Base-by-base conservation (phyloP, 2,797 vertebrate genomes). In the Micromesistius poutassou region DNA sequence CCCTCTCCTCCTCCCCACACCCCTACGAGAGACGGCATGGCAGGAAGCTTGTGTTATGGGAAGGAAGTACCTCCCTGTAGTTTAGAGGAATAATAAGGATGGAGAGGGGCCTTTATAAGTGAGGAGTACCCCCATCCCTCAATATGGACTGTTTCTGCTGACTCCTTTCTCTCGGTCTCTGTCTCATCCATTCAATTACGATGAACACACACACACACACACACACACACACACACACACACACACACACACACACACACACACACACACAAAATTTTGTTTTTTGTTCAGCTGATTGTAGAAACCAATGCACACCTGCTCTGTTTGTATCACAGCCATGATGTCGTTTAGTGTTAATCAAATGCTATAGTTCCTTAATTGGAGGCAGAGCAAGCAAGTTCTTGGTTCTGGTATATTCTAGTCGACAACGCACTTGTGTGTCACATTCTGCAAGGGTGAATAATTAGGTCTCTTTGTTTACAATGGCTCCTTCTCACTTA, bases 1-100 rank as follows among this genome's bases (percentile, higher is more conserved):
- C 30, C 19, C 16, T 3, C 30, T 22, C 31, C 22, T 33, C 22
- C 4, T 73, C 22, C 35, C 72, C 22, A 30, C 36, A 14, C n/a
- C 33, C 35, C 33, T n/a, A 82, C 36, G 85, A 83, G 87, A 88
- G 90, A 87, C 81, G 83, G 85, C 85, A 74, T 83, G 77, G 89
- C 88, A 91, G 91, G 91, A 93, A 92, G 82, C 73, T 79, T 68
- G 81, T 93, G 91, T 92, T 94, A 88, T 92, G 90, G 87, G 85
- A 90, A 84, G 91, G 91, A 92, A 89, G 88, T 88, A 86, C 86
- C 88, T 89, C 89, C 87, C 89, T 6, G n/a, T 85, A 84, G 89
- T 86, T 84, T 83, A 86, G 89, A 87, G 81, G 79, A 87, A 87
- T 90, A 85, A 83, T 82, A 85, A 71, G 89, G 70, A 83, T 73